Base-by-base conservation (phyloP, 2,113 vertebrate genomes). In the Oceanites oceanicus region DNA sequence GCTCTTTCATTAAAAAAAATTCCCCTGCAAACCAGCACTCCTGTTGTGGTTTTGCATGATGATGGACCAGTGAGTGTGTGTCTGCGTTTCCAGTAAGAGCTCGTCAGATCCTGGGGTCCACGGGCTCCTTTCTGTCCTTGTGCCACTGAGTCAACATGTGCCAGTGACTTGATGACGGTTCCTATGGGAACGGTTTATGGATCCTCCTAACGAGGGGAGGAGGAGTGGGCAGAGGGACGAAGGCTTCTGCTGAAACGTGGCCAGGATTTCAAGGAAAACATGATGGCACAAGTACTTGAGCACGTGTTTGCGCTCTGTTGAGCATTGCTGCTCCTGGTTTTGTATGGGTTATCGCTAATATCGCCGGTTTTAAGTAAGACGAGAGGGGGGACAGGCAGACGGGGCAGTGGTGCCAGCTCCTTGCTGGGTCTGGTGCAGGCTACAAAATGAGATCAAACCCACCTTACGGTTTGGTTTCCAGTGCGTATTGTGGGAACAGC, bases 71-170 rank as follows among this genome's bases (percentile, higher is more conserved):
- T 3, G 27, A 47, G 90, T 12, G 62, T 9, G 27, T 6, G 74
- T 7, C 63, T 72, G 85, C 1, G 14, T n/a, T 90, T 65, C 70
- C 83, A 52, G 68, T 2, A 8, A 47, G 49, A 47, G 6, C 45
- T 27, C 0, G 1, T 8, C 1, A 4, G 6, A 25, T 53, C 80
- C 30, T 0, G 1, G 34, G 15, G 36, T 36, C 66, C 3, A 0
- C 29, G 40, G 42, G 49, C 50, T 87, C 67, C 11, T n/a, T 10
- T 55, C 66, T 36, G 38, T 52, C 75, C 38, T 15, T 8, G 32
- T 71, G 82, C 65, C 26, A 4, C 26, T 21, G 70, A 86, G 45
- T 50, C 61, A 53, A 9, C 8, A 0, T 23, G 49, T n/a, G 47
- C 55, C 1, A 9, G 49, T 63, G 74, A 52, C 68, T 40, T 7